Conservation (phyloP, 2,888 invertebrate species). For the Caenorhabditis doughertyi region DNA sequence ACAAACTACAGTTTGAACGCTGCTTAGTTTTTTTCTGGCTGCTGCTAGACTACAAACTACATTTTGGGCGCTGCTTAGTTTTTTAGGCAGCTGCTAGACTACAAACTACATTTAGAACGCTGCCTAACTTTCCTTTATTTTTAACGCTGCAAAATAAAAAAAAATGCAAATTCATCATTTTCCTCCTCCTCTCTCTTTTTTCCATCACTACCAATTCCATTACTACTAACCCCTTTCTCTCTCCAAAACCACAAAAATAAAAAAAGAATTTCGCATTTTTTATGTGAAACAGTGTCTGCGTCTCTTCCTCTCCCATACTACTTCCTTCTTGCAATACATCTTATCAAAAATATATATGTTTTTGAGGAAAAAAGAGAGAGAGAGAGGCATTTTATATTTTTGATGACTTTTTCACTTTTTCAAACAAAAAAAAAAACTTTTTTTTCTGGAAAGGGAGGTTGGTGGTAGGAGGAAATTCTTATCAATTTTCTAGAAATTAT, state of each 20-base stretch:
- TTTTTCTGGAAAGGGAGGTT: no score
- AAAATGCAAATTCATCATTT: slow-evolving; percentile 11
- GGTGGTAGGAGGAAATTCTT: background rate
- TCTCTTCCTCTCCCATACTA: background rate
- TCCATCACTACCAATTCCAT: slow-evolving; percentile 1
- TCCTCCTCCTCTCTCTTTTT: background rate
- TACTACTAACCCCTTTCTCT: background rate
- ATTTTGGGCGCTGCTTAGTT: background rate
- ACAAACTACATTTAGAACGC: background rate
- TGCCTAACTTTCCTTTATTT: background rate
- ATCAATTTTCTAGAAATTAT: slow-evolving; percentile 5
- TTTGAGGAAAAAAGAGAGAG: background rate
- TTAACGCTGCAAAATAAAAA: background rate
- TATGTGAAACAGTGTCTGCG: slow-evolving; percentile 25
- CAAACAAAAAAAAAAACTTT: slow-evolving; percentile 14
- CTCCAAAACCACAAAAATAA: slow-evolving; percentile 5
- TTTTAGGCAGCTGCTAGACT: background rate
- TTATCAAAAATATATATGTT: slow-evolving; percentile 30
- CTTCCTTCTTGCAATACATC: slow-evolving; percentile 11
- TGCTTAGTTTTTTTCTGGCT: no score
- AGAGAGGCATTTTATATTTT: slow-evolving; percentile 16
- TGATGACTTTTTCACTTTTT: slow-evolving; percentile 25
- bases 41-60: slow-evolving; percentile 1
- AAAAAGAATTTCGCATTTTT: slow-evolving; percentile 47
- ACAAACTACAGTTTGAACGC: no score